Base-by-base conservation (phyloP, 2,888 invertebrate genomes). In the Caenorhabditis imperialis region DNA sequence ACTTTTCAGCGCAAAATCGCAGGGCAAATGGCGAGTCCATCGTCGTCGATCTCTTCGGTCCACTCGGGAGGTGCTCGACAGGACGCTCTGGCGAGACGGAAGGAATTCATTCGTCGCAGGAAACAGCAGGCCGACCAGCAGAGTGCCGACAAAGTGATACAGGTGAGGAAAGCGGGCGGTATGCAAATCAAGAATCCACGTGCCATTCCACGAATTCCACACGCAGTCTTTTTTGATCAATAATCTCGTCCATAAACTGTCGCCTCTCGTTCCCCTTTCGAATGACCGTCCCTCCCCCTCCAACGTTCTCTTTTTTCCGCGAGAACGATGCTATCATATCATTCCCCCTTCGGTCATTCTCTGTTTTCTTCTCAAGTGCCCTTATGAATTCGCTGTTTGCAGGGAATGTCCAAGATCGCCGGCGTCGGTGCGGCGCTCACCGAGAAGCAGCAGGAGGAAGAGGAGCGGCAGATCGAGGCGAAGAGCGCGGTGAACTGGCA, bases 11-110 rank as follows among this genome's bases (percentile, higher is more conserved):
- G 73, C 6, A 75, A 75, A 53, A 71, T 86, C 40, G 84, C 85
- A 8, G 86, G 85, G 23, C 86, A 85, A 79, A 83, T 81, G 69
- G 57, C 65, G 27, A 55, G 55, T 33, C 82, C 86, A 2, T 79
- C 78, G 22, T 86, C 86, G 14, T 84, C 85, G 18, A 72, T 82
- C 45, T 84, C 84, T 22, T 86, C 86, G 10, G 71, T 86, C 33
- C 67, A 73, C 45, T 74, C 74, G 25, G 77, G 79, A 23, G 62
- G 72, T 14, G 51, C 67, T 6, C 55, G 57, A n/a, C 75, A 81
- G 60, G 98, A 99, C 90, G 95, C 97, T 2, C 94, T 96, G 82
- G 96, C 97, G 0, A 92, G 98, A 30, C 96, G 96, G 90, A 92
- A 96, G 90, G 92, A 87, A 16, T 87, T 88, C 72, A 92, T 94